Base-by-base conservation (phyloP, 2,888 invertebrate genomes). In the Phytoseiulus persimilis region DNA sequence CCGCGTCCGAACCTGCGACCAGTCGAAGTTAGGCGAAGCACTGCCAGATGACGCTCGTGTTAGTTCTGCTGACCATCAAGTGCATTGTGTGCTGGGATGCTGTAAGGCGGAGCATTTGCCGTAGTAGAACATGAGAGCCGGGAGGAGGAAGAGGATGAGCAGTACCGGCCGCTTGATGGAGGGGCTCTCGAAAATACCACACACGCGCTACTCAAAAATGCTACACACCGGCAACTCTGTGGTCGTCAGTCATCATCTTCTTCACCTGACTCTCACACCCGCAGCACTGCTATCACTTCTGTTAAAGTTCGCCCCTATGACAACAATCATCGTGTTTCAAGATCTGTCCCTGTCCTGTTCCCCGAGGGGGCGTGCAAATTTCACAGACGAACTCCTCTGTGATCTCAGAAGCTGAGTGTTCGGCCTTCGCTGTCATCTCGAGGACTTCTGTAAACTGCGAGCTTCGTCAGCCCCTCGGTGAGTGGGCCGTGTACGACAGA, bases 11-110 rank as follows among this genome's bases (percentile, higher is more conserved):
- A 23, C 65, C 28, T 28, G 28, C 65, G 65, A 23, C 65, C 65
- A 23, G 65, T 65, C 65, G 65, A 28, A 65, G 28, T 65, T 65
- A 65, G 65, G 65, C 65, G 65, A 28, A 65, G 65, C 65, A 65
- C 65, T 65, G 65, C 65, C 65, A 65, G 65, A 65, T 65, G 65
- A 65, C 65, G 65, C 65, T 65, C 65, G 65, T 65, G 65, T 65
- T 65, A 65, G 65, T 65, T 65, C 65, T 65, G 65, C 65, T 65
- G 65, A 65, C 65, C 65, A 65, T 65, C 65, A 65, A 65, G 28
- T 65, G 65, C 65, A 65, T 65, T 65, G 65, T 65, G 65, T 65
- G 65, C 65, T 14, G 65, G 5, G 65, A 65, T 65, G 65, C 18
- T 65, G 65, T 65, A 23, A 11, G 65, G 46, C 5, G 28, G 65